Percentiles rank a stretch among this genome's conserved stretches.
These are phyloP conservation scores for Petrolisthes cinctipes DNA, from an alignment of 2,888 invertebrate species.

Conservation along the genomic window DNA sequence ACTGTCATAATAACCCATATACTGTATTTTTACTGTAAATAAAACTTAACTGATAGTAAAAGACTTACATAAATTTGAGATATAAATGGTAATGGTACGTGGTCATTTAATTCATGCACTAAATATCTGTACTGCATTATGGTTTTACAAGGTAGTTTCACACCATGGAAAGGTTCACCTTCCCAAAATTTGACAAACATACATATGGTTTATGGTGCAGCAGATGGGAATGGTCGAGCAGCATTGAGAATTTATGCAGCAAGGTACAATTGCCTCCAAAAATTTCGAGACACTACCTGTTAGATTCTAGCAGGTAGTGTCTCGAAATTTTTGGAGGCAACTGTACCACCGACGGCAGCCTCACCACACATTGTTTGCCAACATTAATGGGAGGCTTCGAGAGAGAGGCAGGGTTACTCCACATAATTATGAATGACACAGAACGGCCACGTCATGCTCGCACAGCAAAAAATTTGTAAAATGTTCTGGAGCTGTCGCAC, in stretches of 20 bases:
- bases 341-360: not conserved
- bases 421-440: constrained; percentile 14
- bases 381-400: not conserved
- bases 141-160: not conserved
- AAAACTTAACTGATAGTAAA: constrained; percentile 6
- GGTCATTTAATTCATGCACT: constrained; percentile 1
- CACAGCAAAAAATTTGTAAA: constrained; percentile 1
- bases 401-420: constrained; percentile 9
- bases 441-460: constrained; percentile 19
- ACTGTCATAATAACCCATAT: not conserved
- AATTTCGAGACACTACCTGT: no score
- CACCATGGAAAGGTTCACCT: constrained; percentile 7
- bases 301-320: no score
- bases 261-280: not conserved
- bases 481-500: constrained; percentile 17
- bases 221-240: constrained; percentile 5
- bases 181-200: constrained; percentile 3
- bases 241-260: constrained; percentile 5
- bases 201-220: not conserved
- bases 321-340: no score
- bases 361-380: constrained; percentile 6
- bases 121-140: not conserved
- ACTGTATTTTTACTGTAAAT: not conserved
- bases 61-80: constrained; percentile 6
- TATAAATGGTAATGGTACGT: constrained; percentile 14